Conservation (phyloP, 1,140 invertebrate genomes). For the Monochamus saltuarius region DNA sequence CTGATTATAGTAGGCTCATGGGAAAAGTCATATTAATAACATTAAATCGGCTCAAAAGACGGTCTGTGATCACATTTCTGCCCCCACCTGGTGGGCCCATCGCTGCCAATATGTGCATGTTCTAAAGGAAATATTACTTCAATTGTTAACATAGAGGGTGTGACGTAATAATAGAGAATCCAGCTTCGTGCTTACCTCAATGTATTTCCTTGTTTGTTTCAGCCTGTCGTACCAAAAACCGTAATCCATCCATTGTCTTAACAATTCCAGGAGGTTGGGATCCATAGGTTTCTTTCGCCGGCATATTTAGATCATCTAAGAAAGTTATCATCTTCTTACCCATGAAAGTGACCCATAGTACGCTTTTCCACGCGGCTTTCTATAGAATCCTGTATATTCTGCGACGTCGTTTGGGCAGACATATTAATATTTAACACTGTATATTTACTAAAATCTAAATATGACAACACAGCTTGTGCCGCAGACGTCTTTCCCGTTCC, state of each 20-base stretch:
- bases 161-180: not conserved
- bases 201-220: conserved; percentile 72
- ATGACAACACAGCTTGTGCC: conserved; percentile 65
- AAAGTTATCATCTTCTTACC: conserved; percentile 79
- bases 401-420: conserved; percentile 80
- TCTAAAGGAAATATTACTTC: conserved; percentile 53
- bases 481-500: conserved; percentile 82
- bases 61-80: conserved; percentile 70
- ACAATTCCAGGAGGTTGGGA: conserved; percentile 85
- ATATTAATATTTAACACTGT: conserved; percentile 75
- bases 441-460: conserved; percentile 65
- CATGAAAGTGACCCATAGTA: conserved; percentile 69
- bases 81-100: conserved; percentile 83
- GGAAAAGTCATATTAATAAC: conserved; percentile 83
- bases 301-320: conserved; percentile 90
- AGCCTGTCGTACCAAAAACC: conserved; percentile 81
- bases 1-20: conserved; percentile 70
- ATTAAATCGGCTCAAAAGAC: conserved; percentile 77
- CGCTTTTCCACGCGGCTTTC: conserved; percentile 74
- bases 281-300: conserved; percentile 81
- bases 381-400: conserved; percentile 62
- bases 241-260: conserved; percentile 84
- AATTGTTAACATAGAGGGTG: not conserved
- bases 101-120: conserved; percentile 73
- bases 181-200: conserved; percentile 56